These are phyloP conservation scores for Samia ricini DNA, from an alignment of 1,140 invertebrate species.

Conservation along the genomic window DNA sequence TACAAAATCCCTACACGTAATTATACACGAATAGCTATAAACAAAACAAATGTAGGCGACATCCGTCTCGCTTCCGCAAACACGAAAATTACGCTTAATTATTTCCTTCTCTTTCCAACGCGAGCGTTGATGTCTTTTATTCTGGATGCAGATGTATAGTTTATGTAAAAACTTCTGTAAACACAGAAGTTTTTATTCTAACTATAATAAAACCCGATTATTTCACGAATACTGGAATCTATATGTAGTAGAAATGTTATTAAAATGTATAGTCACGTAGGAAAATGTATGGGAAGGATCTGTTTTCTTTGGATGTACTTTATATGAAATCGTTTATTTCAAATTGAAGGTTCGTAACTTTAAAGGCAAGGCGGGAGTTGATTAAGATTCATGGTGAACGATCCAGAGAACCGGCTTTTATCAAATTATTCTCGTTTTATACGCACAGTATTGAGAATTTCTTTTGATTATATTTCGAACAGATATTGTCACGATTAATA, in stretches of 20 bases:
- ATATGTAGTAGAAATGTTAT: no score
- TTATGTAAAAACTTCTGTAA: conserved; percentile 25
- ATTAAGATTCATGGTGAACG: conserved; percentile 48
- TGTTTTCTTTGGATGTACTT: conserved; percentile 23
- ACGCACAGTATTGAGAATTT: conserved; percentile 12
- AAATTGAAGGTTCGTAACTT: conserved; percentile 39
- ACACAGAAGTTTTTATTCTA: no score
- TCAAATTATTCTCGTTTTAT: conserved; percentile 34
- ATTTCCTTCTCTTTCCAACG: conserved; percentile 41
- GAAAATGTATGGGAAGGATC: conserved; percentile 15
- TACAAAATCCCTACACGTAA: conserved; percentile 64
- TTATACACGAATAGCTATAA: conserved; percentile 56
- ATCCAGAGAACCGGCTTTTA: conserved; percentile 42
- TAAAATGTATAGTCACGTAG: neutral
- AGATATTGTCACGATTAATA: neutral
- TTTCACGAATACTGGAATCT: no score
- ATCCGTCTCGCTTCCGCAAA: conserved; percentile 44
- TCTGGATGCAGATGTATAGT: conserved; percentile 27
- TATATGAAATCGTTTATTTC: conserved; percentile 46
- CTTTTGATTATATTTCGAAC: conserved; percentile 12
- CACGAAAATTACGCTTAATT: conserved; percentile 22
- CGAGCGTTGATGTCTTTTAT: conserved; percentile 71
- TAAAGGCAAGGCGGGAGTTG: conserved; percentile 38
- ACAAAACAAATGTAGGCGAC: conserved; percentile 48
- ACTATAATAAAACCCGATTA: no score